Evolutionary conservation across 2,113 vertebrate species (phyloP), one percentile per base, ranked within the genome.

Genomic region (Esox niger): DNA sequence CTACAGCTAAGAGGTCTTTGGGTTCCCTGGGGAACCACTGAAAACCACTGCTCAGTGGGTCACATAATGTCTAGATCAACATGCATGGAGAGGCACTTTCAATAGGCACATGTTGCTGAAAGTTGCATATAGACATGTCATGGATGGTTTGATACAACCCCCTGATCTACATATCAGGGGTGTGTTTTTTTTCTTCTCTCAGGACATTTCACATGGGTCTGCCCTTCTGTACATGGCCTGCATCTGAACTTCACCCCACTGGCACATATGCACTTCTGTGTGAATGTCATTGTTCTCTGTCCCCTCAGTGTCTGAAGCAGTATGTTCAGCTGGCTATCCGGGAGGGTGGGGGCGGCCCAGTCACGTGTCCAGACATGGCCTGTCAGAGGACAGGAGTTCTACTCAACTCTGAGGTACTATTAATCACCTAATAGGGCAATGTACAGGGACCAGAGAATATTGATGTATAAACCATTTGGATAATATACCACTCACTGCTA

Each of bases 291-390:
- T 61, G 55, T 49, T 38, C 30, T 73, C 31, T 73, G 68, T 79
- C 80, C 65, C 58, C 73, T 64, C 54, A 99, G 96, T 98, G 97
- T 89, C 90, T 99, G 82, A 92, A 89, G 80, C 94, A 95, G 79
- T 99, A 99, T 62, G 89, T 94, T 70, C 86, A 92, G 82, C 79
- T 98, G 81, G 91, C 93, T 62, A 92, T 99, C 79, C 91, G 87
- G 79, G 95, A 95, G 75, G 95, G 95, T 2, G 95, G 94, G 66
- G 97, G 97, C 20, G 91, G 93, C 68, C 91, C 95, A 54, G 92
- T 99, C 88, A 95, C 94, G 17, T 98, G 96, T 75, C 96, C 97
- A 30, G 96, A 96, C 83, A 92, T 92, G 90, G 87, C 91, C 55
- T 98, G 96, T 83, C 85, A 88, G 71, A 91, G 88, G 61, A 88